Percentiles rank a stretch among this genome's conserved stretches.
These are phyloP conservation scores for Catostomus latipinnis DNA, from an alignment of 2,797 vertebrate genomes.

Conservation along the genomic window DNA sequence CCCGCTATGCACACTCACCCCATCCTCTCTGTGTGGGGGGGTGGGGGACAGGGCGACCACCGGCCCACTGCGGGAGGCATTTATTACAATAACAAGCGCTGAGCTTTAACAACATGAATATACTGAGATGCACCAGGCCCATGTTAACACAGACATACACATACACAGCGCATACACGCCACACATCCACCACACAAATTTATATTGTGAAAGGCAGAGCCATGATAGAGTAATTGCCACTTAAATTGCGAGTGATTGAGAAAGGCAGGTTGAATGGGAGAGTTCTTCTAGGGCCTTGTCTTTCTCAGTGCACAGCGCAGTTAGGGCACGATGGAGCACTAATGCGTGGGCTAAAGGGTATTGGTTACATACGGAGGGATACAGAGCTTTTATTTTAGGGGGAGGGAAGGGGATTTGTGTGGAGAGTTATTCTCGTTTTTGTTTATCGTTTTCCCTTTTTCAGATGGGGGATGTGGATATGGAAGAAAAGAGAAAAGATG, in stretches of 20 bases:
- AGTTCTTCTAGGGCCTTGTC: constrained; percentile 64
- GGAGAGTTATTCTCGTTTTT: constrained; percentile 60
- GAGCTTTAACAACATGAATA: constrained; percentile 64
- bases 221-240: constrained; percentile 67
- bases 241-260: constrained; percentile 68
- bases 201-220: constrained; percentile 72
- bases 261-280: constrained; percentile 63
- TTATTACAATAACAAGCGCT: constrained; percentile 87
- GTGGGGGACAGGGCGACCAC: constrained; percentile 82
- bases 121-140: constrained; percentile 54
- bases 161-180: constrained; percentile 63
- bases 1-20: constrained; percentile 87
- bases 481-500: constrained; percentile 61
- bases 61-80: constrained; percentile 79
- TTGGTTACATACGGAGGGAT: constrained; percentile 70
- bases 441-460: constrained; percentile 53
- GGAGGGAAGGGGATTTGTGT: constrained; percentile 64
- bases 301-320: constrained; percentile 75
- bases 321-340: constrained; percentile 73
- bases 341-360: constrained; percentile 66
- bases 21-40: constrained; percentile 81
- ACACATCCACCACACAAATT: constrained; percentile 65
- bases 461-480: constrained; percentile 70
- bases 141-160: constrained; percentile 60
- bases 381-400: constrained; percentile 71